Conservation (phyloP, 2,888 invertebrate genomes). For the Drosophila barbarae region DNA sequence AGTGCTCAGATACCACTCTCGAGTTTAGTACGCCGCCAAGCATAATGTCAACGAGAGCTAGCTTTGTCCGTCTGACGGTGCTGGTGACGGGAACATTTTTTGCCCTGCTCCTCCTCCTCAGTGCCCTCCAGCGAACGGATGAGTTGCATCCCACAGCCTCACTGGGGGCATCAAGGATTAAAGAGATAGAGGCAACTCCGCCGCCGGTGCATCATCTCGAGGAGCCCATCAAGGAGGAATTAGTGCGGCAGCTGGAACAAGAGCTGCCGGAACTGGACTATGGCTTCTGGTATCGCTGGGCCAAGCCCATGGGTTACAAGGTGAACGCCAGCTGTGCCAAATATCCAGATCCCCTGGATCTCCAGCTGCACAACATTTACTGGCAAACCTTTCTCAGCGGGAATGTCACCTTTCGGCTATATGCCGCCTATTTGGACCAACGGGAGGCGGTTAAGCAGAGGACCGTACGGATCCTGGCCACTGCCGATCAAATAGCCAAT, state of each 20-base stretch:
- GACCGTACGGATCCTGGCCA: constrained; percentile 89
- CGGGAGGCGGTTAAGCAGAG: constrained; percentile 87
- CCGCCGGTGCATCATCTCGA: background rate
- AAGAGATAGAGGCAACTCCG: background rate
- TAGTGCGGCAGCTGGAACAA: constrained; percentile 53
- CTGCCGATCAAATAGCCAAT: constrained; percentile 92
- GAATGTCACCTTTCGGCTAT: constrained; percentile 92
- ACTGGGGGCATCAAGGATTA: fast-evolving
- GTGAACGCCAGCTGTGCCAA: constrained; percentile 83
- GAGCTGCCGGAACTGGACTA: constrained; percentile 63
- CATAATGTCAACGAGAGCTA: constrained; percentile 54
- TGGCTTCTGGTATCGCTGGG: constrained; percentile 55
- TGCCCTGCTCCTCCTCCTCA: constrained; percentile 45
- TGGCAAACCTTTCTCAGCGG: constrained; percentile 91
- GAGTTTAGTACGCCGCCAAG: constrained; percentile 17
- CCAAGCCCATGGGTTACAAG: constrained; percentile 49
- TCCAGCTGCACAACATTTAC: constrained; percentile 94
- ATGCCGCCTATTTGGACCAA: constrained; percentile 92
- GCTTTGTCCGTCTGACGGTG: constrained; percentile 39
- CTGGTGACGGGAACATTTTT: constrained; percentile 38
- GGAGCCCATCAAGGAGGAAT: constrained; percentile 51
- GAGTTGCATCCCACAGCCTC: background rate
- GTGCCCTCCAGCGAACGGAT: constrained; percentile 13
- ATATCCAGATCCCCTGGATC: constrained; percentile 90
- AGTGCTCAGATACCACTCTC: background rate